Evolutionary conservation across 1,140 invertebrate genomes (phyloP), one percentile per base, ranked within the genome.

Genomic region (Cherax quadricarinatus): DNA sequence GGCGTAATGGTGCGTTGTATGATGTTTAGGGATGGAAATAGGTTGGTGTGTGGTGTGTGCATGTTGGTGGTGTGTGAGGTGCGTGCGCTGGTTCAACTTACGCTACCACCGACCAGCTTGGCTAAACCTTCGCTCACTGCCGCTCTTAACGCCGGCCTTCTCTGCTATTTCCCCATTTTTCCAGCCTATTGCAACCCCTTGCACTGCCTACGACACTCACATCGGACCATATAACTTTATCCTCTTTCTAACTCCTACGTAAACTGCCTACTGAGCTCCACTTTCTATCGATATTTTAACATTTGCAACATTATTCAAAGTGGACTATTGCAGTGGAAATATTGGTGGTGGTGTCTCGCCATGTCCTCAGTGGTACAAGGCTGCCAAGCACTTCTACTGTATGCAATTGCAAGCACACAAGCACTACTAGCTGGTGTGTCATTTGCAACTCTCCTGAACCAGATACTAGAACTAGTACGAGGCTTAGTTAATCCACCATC

Each of bases 321-420:
- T 14, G n/a, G 41, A n/a, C 10, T 73, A 24, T 51, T 4, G 30
- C 1, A 49, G 62, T 75, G 85, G 24, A 86, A 86, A 18, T n/a
- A 62, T 41, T n/a, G 62, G 16, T 49, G 66, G 62, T 14, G 70
- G 30, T 73, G 70, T 75, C 66, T 75, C 85, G 85, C 85, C 66
- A 51, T 86, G 85, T 86, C 85, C 85, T 86, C 85, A 86, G 66
- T 66, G 85, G 85, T 30, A 66, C 85, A 48, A 66, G 10, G 75
- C 85, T 86, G 85, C 85, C 85, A 86, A 86, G 85, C 85, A 86
- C 75, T 66, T 86, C 85, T 86, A 86, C 85, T 86, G 70, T 75
- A 48, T 86, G 70, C 66, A 86, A 70, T 73, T 73, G 66, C 85
- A 86, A 75, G 30, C 66, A 75, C 70, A 86, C 85, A 75, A 73